Base-by-base conservation (phyloP, 1,140 invertebrate species). In the Platorchestia sp. region DNA sequence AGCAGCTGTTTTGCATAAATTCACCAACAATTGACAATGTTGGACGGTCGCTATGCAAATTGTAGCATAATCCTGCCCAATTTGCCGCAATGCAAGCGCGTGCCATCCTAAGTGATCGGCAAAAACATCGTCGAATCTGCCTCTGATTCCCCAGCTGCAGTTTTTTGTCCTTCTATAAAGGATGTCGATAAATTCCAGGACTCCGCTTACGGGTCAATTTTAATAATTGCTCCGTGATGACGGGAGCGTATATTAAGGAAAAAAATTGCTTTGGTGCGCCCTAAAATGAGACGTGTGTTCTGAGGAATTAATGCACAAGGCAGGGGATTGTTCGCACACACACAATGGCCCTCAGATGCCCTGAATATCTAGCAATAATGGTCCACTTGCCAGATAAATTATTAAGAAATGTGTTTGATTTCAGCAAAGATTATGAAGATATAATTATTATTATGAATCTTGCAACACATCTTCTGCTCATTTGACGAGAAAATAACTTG, bases 1-100 rank as follows among this genome's bases (percentile, higher is more conserved):
- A 93, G 45, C 43, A 93, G 91, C 43, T 47, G 91, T 44, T 93
- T 45, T n/a, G 91, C 43, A 93, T 93, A 93, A 93, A 93, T 93
- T 93, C 47, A 47, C 91, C 36, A 44, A 93, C 91, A 93, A 45
- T 93, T n/a, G 91, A 93, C 43, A 93, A n/a, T 40, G 45, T 44
- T n/a, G 40, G 43, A 93, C 22, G 44, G 91, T 6, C 7, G 45
- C 43, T 93, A 45, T 93, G 91, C 44, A 93, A 93, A 93, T 93
- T 93, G 40, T 44, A 93, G 91, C 44, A 45, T 45, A 45, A 93
- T 93, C 10, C 45, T 47, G 91, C 3, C 45, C 91, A 93, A 93
- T 93, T 47, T 93, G 45, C 43, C 45, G 43, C 91, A 93, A 45
- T 93, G 91, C 91, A 93, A 42, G 87, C 45, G 91, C 91, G 87